Evolutionary conservation across 1,140 invertebrate species (phyloP), one percentile per base, ranked within the genome.

Genomic region (Neuroterus valhalla): DNA sequence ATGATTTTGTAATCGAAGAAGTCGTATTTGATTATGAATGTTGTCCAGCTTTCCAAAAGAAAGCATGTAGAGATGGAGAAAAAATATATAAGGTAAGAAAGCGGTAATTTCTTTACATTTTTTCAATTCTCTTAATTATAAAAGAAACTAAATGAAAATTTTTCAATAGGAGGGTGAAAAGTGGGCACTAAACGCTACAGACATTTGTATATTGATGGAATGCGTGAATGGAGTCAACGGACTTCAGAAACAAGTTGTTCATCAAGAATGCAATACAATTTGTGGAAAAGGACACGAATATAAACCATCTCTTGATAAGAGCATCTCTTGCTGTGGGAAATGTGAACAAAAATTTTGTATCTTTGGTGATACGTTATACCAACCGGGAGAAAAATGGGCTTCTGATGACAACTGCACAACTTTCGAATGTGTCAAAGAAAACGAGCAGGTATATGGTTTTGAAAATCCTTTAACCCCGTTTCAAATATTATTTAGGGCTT

Each of bases 311-410:
- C 55, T 79, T 0, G 43, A 84, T 31, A 85, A 80, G 15, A 89
- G 88, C 14, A 81, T 84, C 2, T 82, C 90, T 72, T 95, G 94
- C 78, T 95, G 94, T 75, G 94, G 94, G 6, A 88, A 92, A 72
- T 96, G 95, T 75, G 85, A 91, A 23, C 93, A 93, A 87, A 88
- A 90, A 0, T 89, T 89, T 31, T 96, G 95, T 78, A 84, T 95
- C 0, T 86, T 93, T 15, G 91, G 92, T 0, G 91, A 92, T 2
- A 87, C 88, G 10, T 74, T 92, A 0, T 91, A 93, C 48, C 84
- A 91, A 43, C 85, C 91, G 15, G 90, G 87, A 82, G 83, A 90
- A 1, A 88, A 79, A 1, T 95, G 94, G 94, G 88, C 85, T 26
- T 94, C 93, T 0, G 74, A 81, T 0, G 94, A 95, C 82, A 93